Base-by-base conservation (phyloP, 2,888 invertebrate genomes). In the Pseudoips prasinana region DNA sequence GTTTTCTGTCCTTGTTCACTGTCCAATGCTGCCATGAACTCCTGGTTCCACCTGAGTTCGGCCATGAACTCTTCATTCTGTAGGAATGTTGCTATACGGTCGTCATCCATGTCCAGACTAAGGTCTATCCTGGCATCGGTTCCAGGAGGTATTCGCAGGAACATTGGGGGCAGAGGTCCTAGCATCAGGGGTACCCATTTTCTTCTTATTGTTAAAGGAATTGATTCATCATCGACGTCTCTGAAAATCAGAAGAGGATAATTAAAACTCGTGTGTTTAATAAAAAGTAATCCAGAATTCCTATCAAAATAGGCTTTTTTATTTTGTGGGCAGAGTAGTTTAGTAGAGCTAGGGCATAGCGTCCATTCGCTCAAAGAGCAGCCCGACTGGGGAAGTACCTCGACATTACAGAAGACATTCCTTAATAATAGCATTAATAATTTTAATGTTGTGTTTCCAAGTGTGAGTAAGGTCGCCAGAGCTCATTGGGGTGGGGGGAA, bases 11-110 rank as follows among this genome's bases (percentile, higher is more conserved):
- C 89, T 57, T 90, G 91, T 88, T 95, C 96, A 67, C 92, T 93
- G 64, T 96, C 94, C 27, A 96, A 82, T 1, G 95, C 94, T 10
- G 92, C 93, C 90, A 97, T 93, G 66, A 97, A 97, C 63, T 96
- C 96, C 70, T 95, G 93, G 73, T 97, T 95, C 91, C 94, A 93
- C 37, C 95, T 89, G 19, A 97, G 81, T 65, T 96, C 95, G 25
- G 94, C 92, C 92, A 97, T 93, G 59, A 97, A 97, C 76, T 97
- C 97, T 67, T 96, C 95, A 64, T 97, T 97, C 73, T 97, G 97
- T 34, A 97, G 86, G 76, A 96, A 93, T 44, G 96, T 90, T 0
- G 96, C 96, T 46, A 96, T 94, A 47, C 94, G 91, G 69, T 97
- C 96, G 68, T 97, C 97, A 48, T 96, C 96, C 65, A 96, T 90